These are phyloP conservation scores for Meteorus cinctellus DNA, from an alignment of 2,888 invertebrate species.

Conservation along the genomic window DNA sequence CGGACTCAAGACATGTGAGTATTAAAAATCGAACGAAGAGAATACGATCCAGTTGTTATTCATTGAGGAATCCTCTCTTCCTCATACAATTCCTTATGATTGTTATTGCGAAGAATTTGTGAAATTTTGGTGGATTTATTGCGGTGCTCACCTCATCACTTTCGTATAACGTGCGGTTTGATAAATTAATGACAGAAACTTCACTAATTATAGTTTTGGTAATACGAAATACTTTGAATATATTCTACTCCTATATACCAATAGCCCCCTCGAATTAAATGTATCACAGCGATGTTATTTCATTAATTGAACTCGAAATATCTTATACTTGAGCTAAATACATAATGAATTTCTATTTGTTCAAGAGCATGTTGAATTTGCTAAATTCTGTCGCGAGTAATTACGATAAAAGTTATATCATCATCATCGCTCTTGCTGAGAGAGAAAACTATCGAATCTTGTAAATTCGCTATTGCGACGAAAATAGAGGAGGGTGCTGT, in stretches of 20 bases:
- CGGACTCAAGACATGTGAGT: constrained; percentile 78
- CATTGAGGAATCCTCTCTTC: not conserved
- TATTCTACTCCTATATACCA: not conserved
- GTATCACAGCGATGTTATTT: no score
- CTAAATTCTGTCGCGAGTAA: no score
- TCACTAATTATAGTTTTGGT: constrained; percentile 47
- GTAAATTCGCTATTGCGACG: no score
- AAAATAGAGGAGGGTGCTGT: no score
- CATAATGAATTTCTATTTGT: no score
- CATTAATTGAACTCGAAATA: no score
- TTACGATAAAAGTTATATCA: no score
- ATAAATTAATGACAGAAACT: constrained; percentile 58
- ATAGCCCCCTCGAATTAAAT: not conserved
- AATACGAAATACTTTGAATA: not conserved
- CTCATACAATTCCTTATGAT: not conserved
- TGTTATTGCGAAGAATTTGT: not conserved
- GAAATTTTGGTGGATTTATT: not conserved
- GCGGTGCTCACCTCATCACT: no score
- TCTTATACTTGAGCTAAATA: no score
- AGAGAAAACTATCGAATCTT: no score
- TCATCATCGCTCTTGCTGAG: no score
- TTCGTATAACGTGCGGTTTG: constrained; percentile 13
- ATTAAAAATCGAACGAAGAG: constrained; percentile 33
- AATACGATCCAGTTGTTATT: not conserved
- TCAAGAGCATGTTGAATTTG: no score